Evolutionary conservation across 2,888 invertebrate genomes (phyloP).

Genomic region (Drosophila quasianomalipes): DNA sequence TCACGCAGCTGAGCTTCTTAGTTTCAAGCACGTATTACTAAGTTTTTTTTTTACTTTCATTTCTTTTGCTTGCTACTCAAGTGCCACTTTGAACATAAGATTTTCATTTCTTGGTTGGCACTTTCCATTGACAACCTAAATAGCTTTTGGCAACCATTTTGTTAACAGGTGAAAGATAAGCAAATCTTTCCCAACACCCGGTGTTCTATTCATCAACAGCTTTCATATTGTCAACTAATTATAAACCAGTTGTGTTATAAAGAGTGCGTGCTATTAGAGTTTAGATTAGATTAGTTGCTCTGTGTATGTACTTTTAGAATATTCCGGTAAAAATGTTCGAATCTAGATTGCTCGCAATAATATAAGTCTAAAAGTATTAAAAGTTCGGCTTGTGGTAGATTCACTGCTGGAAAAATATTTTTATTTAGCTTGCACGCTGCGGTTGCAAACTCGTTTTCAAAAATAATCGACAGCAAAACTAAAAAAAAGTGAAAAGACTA

Average conservation of each 20-base stretch:
- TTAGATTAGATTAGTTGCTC: not conserved
- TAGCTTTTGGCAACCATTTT: slow-evolving; percentile 21
- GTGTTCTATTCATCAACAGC: slow-evolving; percentile 4
- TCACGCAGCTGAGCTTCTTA: not conserved
- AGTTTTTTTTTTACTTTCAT: not conserved
- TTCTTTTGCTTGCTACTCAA: not conserved
- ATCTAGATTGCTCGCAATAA: not conserved
- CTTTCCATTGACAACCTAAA: slow-evolving; percentile 31
- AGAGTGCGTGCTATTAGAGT: not conserved
- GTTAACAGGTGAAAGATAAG: not conserved
- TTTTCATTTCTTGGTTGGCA: slow-evolving; percentile 1
- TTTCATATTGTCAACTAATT: not conserved
- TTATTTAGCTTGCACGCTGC: slow-evolving; percentile 52
- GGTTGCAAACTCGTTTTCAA: slow-evolving; percentile 55
- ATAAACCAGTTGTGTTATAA: not conserved
- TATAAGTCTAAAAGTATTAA: slow-evolving; percentile 14
- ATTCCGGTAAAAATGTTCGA: not conserved
- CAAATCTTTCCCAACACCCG: not conserved
- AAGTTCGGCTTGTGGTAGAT: slow-evolving; percentile 7
- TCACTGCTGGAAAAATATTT: slow-evolving; percentile 19
- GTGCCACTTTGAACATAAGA: slow-evolving; percentile 6
- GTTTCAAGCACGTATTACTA: not conserved
- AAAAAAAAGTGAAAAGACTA: slow-evolving; percentile 58
- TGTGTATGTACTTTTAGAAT: not conserved
- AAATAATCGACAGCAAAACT: slow-evolving; percentile 47